Percentiles rank a stretch among this genome's conserved stretches.
phyloP scores from a whole-genome alignment of 1,140 invertebrate species.

The Maniola jurtina region DNA sequence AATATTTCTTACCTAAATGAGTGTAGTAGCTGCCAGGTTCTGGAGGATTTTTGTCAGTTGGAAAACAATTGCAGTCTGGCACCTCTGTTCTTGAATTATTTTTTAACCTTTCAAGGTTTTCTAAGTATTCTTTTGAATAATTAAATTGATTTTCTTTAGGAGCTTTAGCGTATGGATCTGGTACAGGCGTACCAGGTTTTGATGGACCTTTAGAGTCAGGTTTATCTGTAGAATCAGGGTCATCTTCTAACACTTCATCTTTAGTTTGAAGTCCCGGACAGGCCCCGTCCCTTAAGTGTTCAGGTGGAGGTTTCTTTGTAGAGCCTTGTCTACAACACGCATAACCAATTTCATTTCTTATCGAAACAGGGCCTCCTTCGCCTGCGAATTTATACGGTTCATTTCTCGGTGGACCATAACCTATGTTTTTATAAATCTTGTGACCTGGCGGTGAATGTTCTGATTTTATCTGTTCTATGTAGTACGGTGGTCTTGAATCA shows the following conservation, averaged over 20 bases:
- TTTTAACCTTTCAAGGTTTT: slow-evolving; percentile 82
- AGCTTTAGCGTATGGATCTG: slow-evolving; percentile 50
- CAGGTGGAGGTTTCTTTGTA: slow-evolving; percentile 83
- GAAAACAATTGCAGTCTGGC: slow-evolving; percentile 90
- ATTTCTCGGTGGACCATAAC: slow-evolving; percentile 58
- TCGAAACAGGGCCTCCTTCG: slow-evolving; percentile 82
- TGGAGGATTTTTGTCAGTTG: slow-evolving; percentile 88
- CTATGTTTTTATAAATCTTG: slow-evolving; percentile 77
- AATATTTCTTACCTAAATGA: slow-evolving; percentile 83
- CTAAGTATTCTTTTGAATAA: slow-evolving; percentile 80
- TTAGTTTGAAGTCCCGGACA: slow-evolving; percentile 85
- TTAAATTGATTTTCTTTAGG: slow-evolving; percentile 77
- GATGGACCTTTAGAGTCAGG: slow-evolving; percentile 54
- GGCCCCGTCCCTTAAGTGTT: slow-evolving; percentile 85
- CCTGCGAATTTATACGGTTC: slow-evolving; percentile 81
- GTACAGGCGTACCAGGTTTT: slow-evolving; percentile 52
- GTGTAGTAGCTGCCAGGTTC: slow-evolving; percentile 93
- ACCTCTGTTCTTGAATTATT: slow-evolving; percentile 88
- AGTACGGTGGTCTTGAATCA: slow-evolving; percentile 68
- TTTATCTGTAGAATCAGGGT: slow-evolving; percentile 67
- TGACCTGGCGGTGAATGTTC: slow-evolving; percentile 76
- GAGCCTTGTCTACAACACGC: slow-evolving; percentile 86
- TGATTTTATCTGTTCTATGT: slow-evolving; percentile 77
- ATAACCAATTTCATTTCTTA: slow-evolving; percentile 81
- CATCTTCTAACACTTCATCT: slow-evolving; percentile 83